Evolutionary conservation across 2,113 vertebrate genomes (phyloP).

Genomic region (Piaya cayana): DNA sequence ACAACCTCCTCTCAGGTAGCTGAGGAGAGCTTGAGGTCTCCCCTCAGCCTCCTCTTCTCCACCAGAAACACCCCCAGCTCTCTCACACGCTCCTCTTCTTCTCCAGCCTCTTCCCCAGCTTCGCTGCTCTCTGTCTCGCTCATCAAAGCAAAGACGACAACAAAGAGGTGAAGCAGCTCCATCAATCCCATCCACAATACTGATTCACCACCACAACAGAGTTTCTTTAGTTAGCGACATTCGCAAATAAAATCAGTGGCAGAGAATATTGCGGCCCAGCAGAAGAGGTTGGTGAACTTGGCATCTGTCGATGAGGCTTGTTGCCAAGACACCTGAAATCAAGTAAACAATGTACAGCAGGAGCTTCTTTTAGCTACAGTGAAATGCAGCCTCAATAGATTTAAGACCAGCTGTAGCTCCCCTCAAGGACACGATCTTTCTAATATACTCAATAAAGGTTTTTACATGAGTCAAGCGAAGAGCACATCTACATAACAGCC

Average conservation of each 20-base stretch:
- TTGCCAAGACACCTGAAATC: not conserved
- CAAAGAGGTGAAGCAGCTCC: not conserved
- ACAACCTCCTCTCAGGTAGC: too few species aligned
- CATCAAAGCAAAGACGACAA: not conserved
- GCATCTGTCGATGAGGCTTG: not conserved
- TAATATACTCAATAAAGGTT: not conserved
- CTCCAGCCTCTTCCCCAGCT: too few species aligned
- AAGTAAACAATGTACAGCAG: not conserved
- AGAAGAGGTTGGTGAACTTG: not conserved
- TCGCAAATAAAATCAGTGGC: not conserved
- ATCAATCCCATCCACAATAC: not conserved
- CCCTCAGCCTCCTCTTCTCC: too few species aligned
- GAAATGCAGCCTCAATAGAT: not conserved
- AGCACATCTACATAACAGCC: not conserved
- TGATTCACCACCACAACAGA: not conserved
- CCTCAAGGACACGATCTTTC: not conserved
- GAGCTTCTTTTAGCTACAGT: not conserved
- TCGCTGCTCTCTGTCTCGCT: too few species aligned
- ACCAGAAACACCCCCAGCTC: too few species aligned
- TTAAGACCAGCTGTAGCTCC: not conserved
- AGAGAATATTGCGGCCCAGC: not conserved
- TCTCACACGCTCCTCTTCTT: too few species aligned
- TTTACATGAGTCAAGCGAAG: not conserved
- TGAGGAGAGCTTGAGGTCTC: too few species aligned
- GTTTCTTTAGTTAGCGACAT: not conserved